These are phyloP conservation scores for Corythornis vintsioides DNA, from an alignment of 2,113 vertebrate species.

Conservation along the genomic window DNA sequence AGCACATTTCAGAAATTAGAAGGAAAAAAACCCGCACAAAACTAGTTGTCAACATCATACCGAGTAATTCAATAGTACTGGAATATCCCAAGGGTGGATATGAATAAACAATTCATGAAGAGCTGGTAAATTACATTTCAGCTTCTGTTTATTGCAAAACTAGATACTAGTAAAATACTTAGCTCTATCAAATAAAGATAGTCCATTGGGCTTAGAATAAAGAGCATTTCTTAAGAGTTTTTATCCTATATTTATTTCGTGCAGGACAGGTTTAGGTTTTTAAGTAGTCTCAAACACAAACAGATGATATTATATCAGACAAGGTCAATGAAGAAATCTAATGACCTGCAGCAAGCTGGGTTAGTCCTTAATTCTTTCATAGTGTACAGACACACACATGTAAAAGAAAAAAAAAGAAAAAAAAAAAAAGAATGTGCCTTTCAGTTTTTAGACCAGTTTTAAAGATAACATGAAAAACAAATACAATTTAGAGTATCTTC, in stretches of 20 bases:
- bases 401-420: not conserved
- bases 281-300: not conserved
- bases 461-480: not conserved
- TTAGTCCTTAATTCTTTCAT: slow-evolving; percentile 18
- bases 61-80: slow-evolving; percentile 60
- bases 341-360: slow-evolving; percentile 16
- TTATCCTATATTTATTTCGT: slow-evolving; percentile 10
- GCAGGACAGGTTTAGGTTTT: not conserved
- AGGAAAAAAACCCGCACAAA: not conserved
- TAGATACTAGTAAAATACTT: slow-evolving; percentile 54
- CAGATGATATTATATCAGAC: not conserved
- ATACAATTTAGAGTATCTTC: not conserved
- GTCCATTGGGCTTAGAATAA: slow-evolving; percentile 35
- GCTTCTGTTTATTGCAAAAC: slow-evolving; percentile 65
- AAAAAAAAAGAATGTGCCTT: not conserved
- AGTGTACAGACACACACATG: not conserved
- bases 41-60: slow-evolving; percentile 56
- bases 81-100: slow-evolving; percentile 45
- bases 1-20: slow-evolving; percentile 42
- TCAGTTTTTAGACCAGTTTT: not conserved
- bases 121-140: slow-evolving; percentile 68
- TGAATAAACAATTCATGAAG: slow-evolving; percentile 70
- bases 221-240: slow-evolving; percentile 28
- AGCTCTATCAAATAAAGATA: slow-evolving; percentile 32
- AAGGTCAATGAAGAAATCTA: slow-evolving; percentile 43